Base-by-base conservation (phyloP, 2,113 vertebrate genomes). In the Macroglossus sobrinus region DNA sequence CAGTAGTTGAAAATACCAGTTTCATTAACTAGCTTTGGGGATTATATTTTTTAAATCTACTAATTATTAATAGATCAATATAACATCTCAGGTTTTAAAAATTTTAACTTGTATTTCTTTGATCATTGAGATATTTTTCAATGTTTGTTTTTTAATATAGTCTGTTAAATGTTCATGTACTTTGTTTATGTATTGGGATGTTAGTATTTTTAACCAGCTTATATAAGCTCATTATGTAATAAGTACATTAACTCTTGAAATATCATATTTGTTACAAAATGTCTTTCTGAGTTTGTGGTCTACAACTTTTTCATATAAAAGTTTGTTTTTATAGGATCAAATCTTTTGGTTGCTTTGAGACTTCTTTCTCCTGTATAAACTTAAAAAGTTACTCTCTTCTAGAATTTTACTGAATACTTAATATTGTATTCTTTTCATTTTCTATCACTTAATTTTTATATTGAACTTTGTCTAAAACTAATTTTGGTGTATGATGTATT, bases 401-500 rank as follows among this genome's bases (percentile, higher is more conserved):
- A 89, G 47, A 61, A 21, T 85, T 74, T 81, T 75, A 63, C 35
- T 68, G 57, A 86, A 53, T 59, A 40, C 15, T 85, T 57, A 35
- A 80, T 43, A 91, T 76, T 82, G 33, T 63, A 24, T 79, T 85
- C 47, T 91, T 93, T 91, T 79, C 24, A 74, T 89, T 97, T 89
- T 66, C 35, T 92, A 61, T 72, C 21, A 38, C 55, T 69, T 82
- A 35, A 72, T 84, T 94, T 91, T 78, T 71, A 74, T 75, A 63
- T 45, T 90, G 53, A 92, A 35, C 38, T 78, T 92, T 82, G 64
- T 40, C 30, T 81, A 61, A 89, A 81, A 80, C 15, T 92, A n/a
- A 64, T 79, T 94, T 89, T 89, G 57, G 24, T 61, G 16, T 53
- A 45, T 66, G 10, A 59, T 69, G 6, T 95, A 59, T 85, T 94